A percentile compares a stretch with the other conserved stretches of the same genome.
Conservation (phyloP, 2,888 invertebrate species). For the Nymphalis polychloros region DNA sequence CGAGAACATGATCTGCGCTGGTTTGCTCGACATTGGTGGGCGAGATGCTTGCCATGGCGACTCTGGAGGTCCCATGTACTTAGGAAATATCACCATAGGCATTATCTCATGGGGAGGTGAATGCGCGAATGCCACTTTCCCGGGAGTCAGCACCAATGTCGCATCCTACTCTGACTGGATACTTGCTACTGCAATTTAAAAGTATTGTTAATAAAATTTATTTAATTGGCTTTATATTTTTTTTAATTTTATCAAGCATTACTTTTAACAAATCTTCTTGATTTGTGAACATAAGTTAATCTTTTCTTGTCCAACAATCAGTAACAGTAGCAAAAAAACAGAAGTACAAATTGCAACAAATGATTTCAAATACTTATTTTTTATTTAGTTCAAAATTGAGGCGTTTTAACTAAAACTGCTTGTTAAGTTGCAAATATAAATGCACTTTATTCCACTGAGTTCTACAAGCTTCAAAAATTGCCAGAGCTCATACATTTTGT, state of each 20-base stretch:
- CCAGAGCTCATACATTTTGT: no score
- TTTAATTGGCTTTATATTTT: background rate
- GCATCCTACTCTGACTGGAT: conserved; percentile 58
- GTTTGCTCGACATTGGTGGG: conserved; percentile 53
- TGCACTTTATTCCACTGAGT: no score
- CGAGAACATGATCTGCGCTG: conserved; percentile 65
- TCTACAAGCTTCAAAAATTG: no score
- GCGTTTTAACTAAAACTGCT: no score
- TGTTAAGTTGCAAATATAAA: no score
- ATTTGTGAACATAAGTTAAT: no score
- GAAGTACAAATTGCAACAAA: no score
- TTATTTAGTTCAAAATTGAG: no score
- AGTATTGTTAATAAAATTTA: background rate
- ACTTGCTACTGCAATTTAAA: conserved; percentile 34
- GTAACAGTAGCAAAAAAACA: no score
- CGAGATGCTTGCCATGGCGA: conserved; percentile 68
- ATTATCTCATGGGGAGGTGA: conserved; percentile 75
- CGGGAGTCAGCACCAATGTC: conserved; percentile 73
- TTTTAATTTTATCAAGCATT: conserved; percentile 29
- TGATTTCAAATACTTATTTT: no score
- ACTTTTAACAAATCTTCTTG: no score
- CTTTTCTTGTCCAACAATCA: no score
- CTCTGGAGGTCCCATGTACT: conserved; percentile 75
- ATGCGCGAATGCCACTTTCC: conserved; percentile 68
- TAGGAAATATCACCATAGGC: conserved; percentile 60